These are phyloP conservation scores for Drosophila ogumai DNA, from an alignment of 1,140 invertebrate species.

Conservation along the genomic window DNA sequence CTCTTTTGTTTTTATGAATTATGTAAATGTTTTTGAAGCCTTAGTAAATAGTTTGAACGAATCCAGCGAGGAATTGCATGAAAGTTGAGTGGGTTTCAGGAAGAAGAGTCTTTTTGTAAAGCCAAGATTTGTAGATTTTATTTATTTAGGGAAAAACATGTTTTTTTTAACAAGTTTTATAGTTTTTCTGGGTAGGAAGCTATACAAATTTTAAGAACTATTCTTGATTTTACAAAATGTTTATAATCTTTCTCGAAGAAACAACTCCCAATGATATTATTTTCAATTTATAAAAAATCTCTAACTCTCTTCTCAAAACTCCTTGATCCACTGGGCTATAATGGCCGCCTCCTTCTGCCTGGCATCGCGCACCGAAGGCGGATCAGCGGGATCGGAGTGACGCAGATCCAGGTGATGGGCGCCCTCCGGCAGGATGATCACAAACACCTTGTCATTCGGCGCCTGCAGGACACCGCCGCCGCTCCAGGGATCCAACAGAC, in stretches of 20 bases:
- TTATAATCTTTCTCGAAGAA: background rate
- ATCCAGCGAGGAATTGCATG: background rate
- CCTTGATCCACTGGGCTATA: conserved; percentile 63
- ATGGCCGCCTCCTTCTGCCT: conserved; percentile 59
- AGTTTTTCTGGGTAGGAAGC: background rate
- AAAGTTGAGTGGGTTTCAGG: background rate
- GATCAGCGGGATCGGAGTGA: conserved; percentile 58
- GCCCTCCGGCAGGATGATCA: conserved; percentile 93
- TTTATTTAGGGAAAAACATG: too few relatives aligned
- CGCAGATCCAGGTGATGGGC: conserved; percentile 97
- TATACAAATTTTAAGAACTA: background rate
- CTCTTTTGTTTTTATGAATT: conserved; percentile 35
- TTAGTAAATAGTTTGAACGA: conserved; percentile 1
- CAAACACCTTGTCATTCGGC: conserved; percentile 88
- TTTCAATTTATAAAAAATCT: background rate
- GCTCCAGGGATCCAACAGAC: conserved; percentile 94
- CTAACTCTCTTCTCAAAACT: conserved; percentile 10
- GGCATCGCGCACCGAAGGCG: conserved; percentile 63
- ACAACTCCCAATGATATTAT: background rate
- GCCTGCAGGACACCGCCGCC: conserved; percentile 93
- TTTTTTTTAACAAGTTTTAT: background rate
- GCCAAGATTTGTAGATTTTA: too few relatives aligned
- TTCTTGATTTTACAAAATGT: background rate
- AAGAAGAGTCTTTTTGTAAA: too few relatives aligned
- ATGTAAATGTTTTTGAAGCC: conserved; percentile 8